These are phyloP conservation scores for Drosophila arawakana DNA, from an alignment of 1,140 invertebrate genomes.

Conservation along the genomic window DNA sequence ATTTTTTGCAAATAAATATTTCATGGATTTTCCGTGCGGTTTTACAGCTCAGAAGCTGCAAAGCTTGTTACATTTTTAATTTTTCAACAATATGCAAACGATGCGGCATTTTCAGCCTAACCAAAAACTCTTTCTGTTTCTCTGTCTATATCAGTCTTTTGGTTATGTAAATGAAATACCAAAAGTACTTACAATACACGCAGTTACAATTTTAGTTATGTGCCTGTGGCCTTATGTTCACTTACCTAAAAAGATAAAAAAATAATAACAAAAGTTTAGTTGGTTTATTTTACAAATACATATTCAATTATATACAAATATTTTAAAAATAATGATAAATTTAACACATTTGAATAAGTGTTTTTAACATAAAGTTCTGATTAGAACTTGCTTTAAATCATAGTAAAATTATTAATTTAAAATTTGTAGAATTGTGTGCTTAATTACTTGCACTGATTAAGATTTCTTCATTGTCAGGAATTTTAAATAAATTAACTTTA, in stretches of 20 bases:
- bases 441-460: background rate
- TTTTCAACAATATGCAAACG: slow-evolving; percentile 57
- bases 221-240: slow-evolving; percentile 3
- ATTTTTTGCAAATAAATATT: slow-evolving; percentile 29
- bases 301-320: no score
- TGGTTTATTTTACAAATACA: background rate
- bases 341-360: no score
- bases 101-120: slow-evolving; percentile 23
- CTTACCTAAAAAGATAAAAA: slow-evolving; percentile 69
- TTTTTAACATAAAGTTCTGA: no score
- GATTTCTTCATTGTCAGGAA: background rate
- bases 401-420: no score
- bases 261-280: background rate
- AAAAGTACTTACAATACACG: slow-evolving; percentile 67
- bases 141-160: background rate
- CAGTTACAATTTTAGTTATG: slow-evolving; percentile 17
- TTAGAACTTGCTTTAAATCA: no score
- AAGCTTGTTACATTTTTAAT: slow-evolving; percentile 67
- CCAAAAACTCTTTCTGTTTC: background rate
- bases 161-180: slow-evolving; percentile 19
- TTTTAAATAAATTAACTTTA: background rate
- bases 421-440: no score
- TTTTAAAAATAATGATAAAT: no score
- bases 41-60: slow-evolving; percentile 42
- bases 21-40: slow-evolving; percentile 26